Evolutionary conservation across 2,888 invertebrate species (phyloP), one percentile per base, ranked within the genome.

Genomic region (Tortrix viridana): DNA sequence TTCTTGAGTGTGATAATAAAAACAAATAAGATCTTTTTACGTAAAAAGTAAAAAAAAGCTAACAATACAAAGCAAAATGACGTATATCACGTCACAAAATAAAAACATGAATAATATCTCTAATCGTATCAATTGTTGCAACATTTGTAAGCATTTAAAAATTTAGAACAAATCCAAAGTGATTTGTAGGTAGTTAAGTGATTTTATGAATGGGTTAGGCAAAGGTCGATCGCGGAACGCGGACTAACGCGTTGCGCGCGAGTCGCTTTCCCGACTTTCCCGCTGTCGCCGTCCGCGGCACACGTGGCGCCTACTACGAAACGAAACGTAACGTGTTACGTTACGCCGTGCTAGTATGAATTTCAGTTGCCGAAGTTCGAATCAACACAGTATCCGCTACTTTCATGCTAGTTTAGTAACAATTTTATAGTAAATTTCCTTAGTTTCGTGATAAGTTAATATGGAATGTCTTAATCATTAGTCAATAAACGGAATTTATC

Each of bases 191-290:
- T 77, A 75, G 76, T 76, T 78, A 76, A 60, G 38, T 77, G 75
- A 76, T 76, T 78, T 82, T 81, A 79, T 82, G 79, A 83, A 83
- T 82, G 81, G 75, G 71, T 70, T 69, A 74, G 76, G 74, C 79
- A 78, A 76, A 76, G 75, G 71, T 68, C 74, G 74, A 73, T 74
- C 77, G 77, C 75, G 85, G 86, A 87, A 86, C 86, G 88, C 86
- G 86, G 84, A 85, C 81, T 79, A 78, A 74, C 66, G 69, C 69
- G 72, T 69, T 70, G 77, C 79, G 81, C 77, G 79, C 75, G 77
- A 75, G 72, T 70, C 77, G 81, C 88, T 88, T 88, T 89, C 86
- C 88, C 87, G 85, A 86, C 86, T 88, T 89, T 88, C 86, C 86
- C 81, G 73, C 64, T 59, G 57, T 49, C 71, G 57, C 67, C 71